Conservation (phyloP, 1,140 invertebrate genomes). For the Rhagoletis zephyria region DNA sequence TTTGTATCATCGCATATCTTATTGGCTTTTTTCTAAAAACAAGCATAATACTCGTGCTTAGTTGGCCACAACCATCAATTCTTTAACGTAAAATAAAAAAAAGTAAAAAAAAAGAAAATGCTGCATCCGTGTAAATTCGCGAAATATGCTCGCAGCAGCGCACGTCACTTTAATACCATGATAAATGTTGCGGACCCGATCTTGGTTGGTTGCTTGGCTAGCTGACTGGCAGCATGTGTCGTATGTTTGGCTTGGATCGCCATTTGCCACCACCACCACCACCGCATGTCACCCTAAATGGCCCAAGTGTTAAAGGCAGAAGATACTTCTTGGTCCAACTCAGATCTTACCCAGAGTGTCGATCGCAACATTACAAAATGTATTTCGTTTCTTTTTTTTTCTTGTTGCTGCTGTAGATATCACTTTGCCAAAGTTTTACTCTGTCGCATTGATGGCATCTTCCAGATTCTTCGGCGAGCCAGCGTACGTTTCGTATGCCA, state of each 20-base stretch:
- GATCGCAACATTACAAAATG: neutral
- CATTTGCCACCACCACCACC: neutral
- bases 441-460: conserved; percentile 20
- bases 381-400: neutral
- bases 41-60: conserved; percentile 37
- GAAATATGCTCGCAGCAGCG: neutral
- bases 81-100: neutral
- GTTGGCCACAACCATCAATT: conserved; percentile 34
- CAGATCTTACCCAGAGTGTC: neutral
- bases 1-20: neutral
- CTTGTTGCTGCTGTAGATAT: neutral
- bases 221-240: conserved; percentile 1
- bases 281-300: conserved; percentile 3
- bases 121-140: conserved; percentile 40
- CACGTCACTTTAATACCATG: conserved; percentile 25
- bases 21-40: neutral
- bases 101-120: conserved; percentile 5
- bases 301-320: neutral
- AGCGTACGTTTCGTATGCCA: neutral
- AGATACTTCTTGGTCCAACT: conserved; percentile 17
- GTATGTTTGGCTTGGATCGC: neutral
- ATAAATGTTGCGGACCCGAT: conserved; percentile 8
- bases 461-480: conserved; percentile 3
- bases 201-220: neutral
- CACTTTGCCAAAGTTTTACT: neutral